These are phyloP conservation scores for Aspidiotus destructor DNA, from an alignment of 2,888 invertebrate species.

Conservation along the genomic window DNA sequence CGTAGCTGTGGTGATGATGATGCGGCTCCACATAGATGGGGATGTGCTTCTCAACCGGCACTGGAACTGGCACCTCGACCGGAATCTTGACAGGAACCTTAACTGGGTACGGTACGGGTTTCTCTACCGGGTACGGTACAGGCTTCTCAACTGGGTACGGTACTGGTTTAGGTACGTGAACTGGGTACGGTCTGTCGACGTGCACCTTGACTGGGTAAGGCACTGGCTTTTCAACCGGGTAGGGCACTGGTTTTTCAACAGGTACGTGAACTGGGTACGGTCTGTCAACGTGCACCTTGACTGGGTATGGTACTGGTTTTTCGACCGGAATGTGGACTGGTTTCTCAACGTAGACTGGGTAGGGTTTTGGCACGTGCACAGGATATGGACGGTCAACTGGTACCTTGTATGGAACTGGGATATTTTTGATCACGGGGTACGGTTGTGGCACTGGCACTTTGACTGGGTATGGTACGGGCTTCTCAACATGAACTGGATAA, in stretches of 20 bases:
- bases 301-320: conserved; percentile 46
- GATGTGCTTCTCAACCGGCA: conserved; percentile 34
- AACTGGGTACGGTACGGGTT: conserved; percentile 55
- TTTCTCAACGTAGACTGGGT: conserved; percentile 65
- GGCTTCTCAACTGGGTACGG: conserved; percentile 50
- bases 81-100: conserved; percentile 50
- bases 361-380: conserved; percentile 56
- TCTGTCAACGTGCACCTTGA: conserved; percentile 38
- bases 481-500: conserved; percentile 38
- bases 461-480: conserved; percentile 38
- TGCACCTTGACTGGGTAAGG: conserved; percentile 53
- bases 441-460: conserved; percentile 37
- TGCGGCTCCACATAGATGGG: conserved; percentile 36
- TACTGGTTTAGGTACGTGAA: conserved; percentile 66
- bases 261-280: conserved; percentile 49
- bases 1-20: conserved; percentile 10
- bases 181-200: conserved; percentile 46
- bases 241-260: conserved; percentile 45
- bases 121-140: conserved; percentile 64
- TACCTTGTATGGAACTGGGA: conserved; percentile 62
- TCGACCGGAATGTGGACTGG: conserved; percentile 50
- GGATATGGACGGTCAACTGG: conserved; percentile 38
- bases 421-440: conserved; percentile 52
- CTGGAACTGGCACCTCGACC: conserved; percentile 37
- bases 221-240: conserved; percentile 39